A percentile compares a stretch with the other conserved stretches of the same genome.
phyloP scores from a whole-genome alignment of 2,113 vertebrate genomes.

The Myxocyprinus asiaticus region DNA sequence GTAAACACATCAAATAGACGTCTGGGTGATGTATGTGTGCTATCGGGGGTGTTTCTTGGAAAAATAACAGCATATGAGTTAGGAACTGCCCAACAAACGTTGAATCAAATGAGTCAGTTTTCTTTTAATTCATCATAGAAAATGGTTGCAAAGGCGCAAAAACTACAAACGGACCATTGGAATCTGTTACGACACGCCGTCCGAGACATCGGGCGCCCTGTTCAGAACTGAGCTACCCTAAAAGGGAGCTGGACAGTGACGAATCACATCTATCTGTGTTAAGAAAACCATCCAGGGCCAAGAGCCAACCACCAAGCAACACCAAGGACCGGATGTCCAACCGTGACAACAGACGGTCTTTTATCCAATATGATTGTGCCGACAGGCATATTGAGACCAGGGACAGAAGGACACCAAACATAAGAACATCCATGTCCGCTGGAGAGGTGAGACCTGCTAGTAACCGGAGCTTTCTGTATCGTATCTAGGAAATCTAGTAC shows the following conservation, averaged over 20 bases:
- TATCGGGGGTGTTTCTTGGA: too few species aligned
- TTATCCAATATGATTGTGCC: slow-evolving; percentile 82
- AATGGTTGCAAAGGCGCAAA: slow-evolving; percentile 48
- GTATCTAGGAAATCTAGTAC: too few species aligned
- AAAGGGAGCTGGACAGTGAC: slow-evolving; percentile 55
- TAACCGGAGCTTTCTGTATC: neutral
- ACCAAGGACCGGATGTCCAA: slow-evolving; percentile 67
- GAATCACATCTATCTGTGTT: slow-evolving; percentile 53
- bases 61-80: too few species aligned
- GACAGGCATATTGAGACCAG: slow-evolving; percentile 78
- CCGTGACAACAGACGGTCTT: slow-evolving; percentile 74
- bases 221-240: slow-evolving; percentile 46
- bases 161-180: neutral
- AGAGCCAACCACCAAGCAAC: slow-evolving; percentile 70
- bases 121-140: slow-evolving; percentile 40
- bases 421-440: slow-evolving; percentile 48
- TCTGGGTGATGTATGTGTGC: too few species aligned
- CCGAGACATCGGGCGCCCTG: slow-evolving; percentile 53
- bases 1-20: too few species aligned
- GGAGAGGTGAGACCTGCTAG: slow-evolving; percentile 45
- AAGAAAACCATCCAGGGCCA: slow-evolving; percentile 74
- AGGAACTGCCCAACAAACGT: too few species aligned
- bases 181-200: slow-evolving; percentile 22
- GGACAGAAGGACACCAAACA: slow-evolving; percentile 74
- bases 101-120: too few species aligned